Evolutionary conservation across 2,113 vertebrate species (phyloP), one percentile per base, ranked within the genome.

Genomic region (Datnioides undecimradiatus): DNA sequence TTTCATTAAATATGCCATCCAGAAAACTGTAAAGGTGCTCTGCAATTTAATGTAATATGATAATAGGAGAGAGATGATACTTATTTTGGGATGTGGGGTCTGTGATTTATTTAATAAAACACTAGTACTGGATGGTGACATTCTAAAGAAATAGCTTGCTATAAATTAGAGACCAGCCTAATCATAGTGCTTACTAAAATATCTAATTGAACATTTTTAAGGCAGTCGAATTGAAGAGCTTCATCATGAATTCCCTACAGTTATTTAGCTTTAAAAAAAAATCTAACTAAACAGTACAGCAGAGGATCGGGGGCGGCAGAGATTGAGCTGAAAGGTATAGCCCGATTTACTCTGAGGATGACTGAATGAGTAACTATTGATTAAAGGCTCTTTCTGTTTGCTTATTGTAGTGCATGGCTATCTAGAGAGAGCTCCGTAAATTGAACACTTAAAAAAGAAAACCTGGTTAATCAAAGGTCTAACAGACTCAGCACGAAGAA

Each of bases 291-390:
- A 1, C 29, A 40, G 31, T 11, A 77, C 31, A 45, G 48, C 45
- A 70, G 27, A 21, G 34, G 21, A 69, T 52, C 12, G 21, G 55
- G 23, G 43, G 64, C 23, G 11, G 40, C 40, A 58, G 43, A 52
- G 21, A 29, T 67, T 57, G 25, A 57, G 51, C 46, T 62, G 31
- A 40, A 51, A 71, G 16, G 4, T 48, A 25, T 27, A 49, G 52
- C 34, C 55, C 69, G 17, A 51, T 33, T 77, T 60, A 36, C 59
- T 38, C 33, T 45, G 36, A 46, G 57, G 14, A 65, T 43, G 19
- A n/a, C n/a, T n/a, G 21, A 80, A 21, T n/a, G 46, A 76, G 33
- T 63, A 34, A 67, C 23, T 72, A 69, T 73, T 63, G 69, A 83
- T 75, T 43, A 49, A 62, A 77, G 12, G 14, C 12, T 46, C n/a